Conservation (phyloP, 2,888 invertebrate genomes). For the Hirtodrosophila alboralis region DNA sequence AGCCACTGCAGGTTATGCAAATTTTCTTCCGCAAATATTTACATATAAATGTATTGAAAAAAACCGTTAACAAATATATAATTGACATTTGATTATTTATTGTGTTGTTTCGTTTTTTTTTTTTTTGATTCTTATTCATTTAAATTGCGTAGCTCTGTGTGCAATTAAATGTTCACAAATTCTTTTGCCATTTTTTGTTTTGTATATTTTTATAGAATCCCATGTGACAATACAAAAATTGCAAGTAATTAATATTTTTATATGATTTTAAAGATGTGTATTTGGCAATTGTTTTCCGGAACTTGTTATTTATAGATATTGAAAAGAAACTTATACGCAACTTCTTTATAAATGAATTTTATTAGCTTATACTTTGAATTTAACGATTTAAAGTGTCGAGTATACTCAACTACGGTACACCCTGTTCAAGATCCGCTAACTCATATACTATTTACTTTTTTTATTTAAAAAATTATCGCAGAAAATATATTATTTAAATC, state of each 20-base stretch:
- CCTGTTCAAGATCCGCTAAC: no score
- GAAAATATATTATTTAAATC: no score
- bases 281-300: not conserved
- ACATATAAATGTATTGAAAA: conserved; percentile 51
- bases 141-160: conserved; percentile 1
- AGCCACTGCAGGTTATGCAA: conserved; percentile 63
- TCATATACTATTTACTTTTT: no score
- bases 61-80: conserved; percentile 71
- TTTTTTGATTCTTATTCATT: conserved; percentile 25
- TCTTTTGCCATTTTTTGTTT: conserved; percentile 5
- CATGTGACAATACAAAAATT: conserved; percentile 3
- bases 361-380: no score
- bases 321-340: no score
- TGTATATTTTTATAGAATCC: not conserved
- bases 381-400: no score
- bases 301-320: no score
- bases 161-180: conserved; percentile 44
- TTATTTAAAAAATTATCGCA: no score
- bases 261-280: conserved; percentile 12
- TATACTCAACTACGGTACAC: no score
- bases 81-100: conserved; percentile 48
- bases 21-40: conserved; percentile 77
- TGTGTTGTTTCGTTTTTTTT: conserved; percentile 16
- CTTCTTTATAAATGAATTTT: no score
- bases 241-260: conserved; percentile 2